These are phyloP conservation scores for Pao palembangensis DNA, from an alignment of 2,113 vertebrate genomes.

Conservation along the genomic window DNA sequence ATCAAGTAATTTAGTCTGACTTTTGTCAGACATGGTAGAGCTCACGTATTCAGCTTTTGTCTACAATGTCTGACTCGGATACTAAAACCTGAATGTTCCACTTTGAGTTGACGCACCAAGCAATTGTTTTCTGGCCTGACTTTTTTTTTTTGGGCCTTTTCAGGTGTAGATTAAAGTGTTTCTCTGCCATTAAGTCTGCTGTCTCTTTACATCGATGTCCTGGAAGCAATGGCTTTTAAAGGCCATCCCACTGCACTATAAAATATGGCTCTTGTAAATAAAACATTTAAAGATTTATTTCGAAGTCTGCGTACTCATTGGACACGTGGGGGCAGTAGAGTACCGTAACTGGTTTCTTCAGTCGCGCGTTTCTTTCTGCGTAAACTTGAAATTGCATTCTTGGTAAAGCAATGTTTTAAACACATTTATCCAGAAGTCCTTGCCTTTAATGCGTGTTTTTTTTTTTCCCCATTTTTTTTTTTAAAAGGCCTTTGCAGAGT, in stretches of 20 bases:
- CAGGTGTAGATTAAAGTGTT: conserved; percentile 42
- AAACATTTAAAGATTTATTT: conserved; percentile 46
- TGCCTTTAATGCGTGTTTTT: not conserved
- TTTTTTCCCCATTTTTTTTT: too few relatives aligned
- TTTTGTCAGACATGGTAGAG: conserved; percentile 18
- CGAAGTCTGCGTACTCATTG: not conserved
- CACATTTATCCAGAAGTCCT: too few relatives aligned
- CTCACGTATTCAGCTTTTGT: conserved; percentile 2
- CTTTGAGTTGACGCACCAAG: not conserved
- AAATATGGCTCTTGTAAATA: conserved; percentile 70
- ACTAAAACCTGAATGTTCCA: not conserved
- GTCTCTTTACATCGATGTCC: conserved; percentile 34
- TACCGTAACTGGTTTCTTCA: not conserved
- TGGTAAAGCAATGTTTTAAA: too few relatives aligned
- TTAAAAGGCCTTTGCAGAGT: not conserved
- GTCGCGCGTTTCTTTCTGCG: not conserved
- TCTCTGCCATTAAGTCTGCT: conserved; percentile 37
- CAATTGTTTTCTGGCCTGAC: not conserved
- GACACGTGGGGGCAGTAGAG: conserved; percentile 58
- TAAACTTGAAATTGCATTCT: too few relatives aligned
- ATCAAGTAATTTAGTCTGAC: conserved; percentile 58
- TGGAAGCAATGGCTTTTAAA: conserved; percentile 2
- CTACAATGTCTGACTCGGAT: conserved; percentile 4
- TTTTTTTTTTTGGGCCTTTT: conserved; percentile 17
- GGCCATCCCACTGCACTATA: conserved; percentile 52